Percentiles rank a stretch among this genome's conserved stretches.
phyloP scores from a whole-genome alignment of 2,888 invertebrate genomes.

The Drosophila mettleri region DNA sequence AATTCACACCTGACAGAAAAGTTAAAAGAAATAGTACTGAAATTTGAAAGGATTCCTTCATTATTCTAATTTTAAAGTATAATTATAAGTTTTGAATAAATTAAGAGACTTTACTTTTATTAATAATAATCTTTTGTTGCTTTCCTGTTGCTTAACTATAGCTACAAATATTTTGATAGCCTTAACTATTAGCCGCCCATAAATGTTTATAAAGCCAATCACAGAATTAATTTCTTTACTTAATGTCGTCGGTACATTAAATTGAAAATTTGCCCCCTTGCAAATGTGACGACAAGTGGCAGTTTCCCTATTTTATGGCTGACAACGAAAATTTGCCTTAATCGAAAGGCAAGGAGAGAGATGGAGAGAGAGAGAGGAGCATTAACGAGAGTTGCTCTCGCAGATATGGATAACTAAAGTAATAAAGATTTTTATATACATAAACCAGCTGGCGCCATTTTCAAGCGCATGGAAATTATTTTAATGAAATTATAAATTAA shows the following conservation, averaged over 20 bases:
- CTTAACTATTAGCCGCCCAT: conserved; percentile 49
- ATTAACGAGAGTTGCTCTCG: neutral
- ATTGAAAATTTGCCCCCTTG: conserved; percentile 25
- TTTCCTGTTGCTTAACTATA: too few relatives aligned
- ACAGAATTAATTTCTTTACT: conserved; percentile 21
- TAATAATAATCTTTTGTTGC: neutral
- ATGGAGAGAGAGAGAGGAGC: neutral
- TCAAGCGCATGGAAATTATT: conserved; percentile 29
- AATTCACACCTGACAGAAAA: neutral
- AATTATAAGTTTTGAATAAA: neutral
- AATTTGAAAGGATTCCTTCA: neutral
- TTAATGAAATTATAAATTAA: conserved; percentile 71
- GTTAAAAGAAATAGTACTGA: neutral
- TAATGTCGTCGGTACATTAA: conserved; percentile 33
- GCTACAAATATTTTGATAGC: conserved; percentile 60
- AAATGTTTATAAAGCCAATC: conserved; percentile 38
- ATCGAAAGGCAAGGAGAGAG: neutral
- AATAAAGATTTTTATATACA: conserved; percentile 27
- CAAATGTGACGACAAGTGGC: conserved; percentile 41
- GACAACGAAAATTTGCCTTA: conserved; percentile 22
- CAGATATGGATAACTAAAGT: conserved; percentile 3
- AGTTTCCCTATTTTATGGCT: conserved; percentile 37
- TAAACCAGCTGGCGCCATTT: conserved; percentile 59
- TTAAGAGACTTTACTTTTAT: neutral
- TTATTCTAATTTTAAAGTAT: neutral